Conservation (phyloP, 2,113 vertebrate genomes). For the Antechinus flavipes region DNA sequence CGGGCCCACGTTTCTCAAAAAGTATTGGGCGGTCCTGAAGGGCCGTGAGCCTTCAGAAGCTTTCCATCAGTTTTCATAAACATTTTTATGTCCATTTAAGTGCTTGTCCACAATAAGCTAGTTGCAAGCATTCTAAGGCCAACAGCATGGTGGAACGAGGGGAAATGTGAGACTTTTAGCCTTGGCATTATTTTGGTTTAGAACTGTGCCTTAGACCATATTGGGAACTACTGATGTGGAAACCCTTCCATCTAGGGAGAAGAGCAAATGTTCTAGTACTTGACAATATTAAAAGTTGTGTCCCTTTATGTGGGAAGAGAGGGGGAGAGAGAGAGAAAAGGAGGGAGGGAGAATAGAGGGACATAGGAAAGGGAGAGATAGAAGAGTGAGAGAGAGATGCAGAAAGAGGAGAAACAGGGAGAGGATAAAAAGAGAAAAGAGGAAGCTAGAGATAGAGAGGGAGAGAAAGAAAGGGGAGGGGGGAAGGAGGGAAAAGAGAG, state of each 20-base stretch:
- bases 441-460: too few species aligned
- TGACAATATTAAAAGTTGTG: neutral
- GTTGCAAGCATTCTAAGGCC: constrained; percentile 31
- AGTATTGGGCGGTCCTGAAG: constrained; percentile 21
- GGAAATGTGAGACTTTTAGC: neutral
- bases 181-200: neutral
- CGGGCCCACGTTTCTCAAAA: constrained; percentile 17
- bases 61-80: constrained; percentile 58
- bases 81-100: constrained; percentile 10
- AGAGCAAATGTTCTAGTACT: neutral
- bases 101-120: neutral
- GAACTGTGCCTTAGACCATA: neutral
- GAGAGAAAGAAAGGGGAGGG: too few species aligned
- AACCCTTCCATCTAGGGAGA: neutral
- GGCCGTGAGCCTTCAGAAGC: constrained; percentile 31
- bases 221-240: neutral
- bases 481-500: too few species aligned
- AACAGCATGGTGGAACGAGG: neutral
- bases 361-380: too few species aligned
- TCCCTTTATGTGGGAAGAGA: neutral
- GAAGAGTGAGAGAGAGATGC: too few species aligned
- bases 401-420: neutral
- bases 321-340: too few species aligned
- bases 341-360: too few species aligned
- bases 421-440: too few species aligned